Conservation (phyloP, 2,797 vertebrate species). For the Melanotaenia maccullochi region DNA sequence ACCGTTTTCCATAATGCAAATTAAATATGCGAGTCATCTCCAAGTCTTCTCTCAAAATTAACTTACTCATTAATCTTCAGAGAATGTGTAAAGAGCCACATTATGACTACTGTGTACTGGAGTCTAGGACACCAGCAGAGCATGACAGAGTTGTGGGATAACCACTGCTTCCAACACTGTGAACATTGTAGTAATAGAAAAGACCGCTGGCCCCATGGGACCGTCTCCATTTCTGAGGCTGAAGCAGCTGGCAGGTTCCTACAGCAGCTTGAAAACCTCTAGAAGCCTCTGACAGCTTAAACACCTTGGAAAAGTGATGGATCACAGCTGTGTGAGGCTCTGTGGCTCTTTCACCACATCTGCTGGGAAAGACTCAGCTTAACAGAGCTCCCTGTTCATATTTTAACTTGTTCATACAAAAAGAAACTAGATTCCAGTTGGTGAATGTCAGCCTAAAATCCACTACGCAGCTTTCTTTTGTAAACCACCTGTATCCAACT, state of each 20-base stretch:
- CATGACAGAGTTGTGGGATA: constrained; percentile 50
- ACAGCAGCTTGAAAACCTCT: constrained; percentile 52
- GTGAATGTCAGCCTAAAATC: constrained; percentile 13
- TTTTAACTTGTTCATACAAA: constrained; percentile 5
- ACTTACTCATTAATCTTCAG: constrained; percentile 53
- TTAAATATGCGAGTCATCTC: constrained; percentile 40
- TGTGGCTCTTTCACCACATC: constrained; percentile 32
- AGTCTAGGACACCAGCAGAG: constrained; percentile 54
- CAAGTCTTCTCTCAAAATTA: constrained; percentile 40
- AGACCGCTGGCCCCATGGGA: constrained; percentile 52
- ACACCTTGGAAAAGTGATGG: constrained; percentile 62
- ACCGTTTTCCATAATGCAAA: constrained; percentile 17
- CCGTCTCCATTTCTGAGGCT: constrained; percentile 49
- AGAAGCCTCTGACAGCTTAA: constrained; percentile 52
- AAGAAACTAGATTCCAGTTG: constrained; percentile 28
- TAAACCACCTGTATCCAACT: constrained; percentile 6
- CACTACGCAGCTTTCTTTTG: neutral
- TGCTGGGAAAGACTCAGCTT: constrained; percentile 54
- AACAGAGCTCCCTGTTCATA: constrained; percentile 32
- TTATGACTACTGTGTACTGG: constrained; percentile 31
- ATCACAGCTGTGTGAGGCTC: constrained; percentile 54
- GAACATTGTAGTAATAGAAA: constrained; percentile 61
- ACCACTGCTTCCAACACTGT: constrained; percentile 39
- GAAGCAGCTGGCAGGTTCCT: constrained; percentile 59
- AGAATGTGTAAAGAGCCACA: constrained; percentile 35